These are phyloP conservation scores for Cydia amplana DNA, from an alignment of 1,140 invertebrate species.

Conservation along the genomic window DNA sequence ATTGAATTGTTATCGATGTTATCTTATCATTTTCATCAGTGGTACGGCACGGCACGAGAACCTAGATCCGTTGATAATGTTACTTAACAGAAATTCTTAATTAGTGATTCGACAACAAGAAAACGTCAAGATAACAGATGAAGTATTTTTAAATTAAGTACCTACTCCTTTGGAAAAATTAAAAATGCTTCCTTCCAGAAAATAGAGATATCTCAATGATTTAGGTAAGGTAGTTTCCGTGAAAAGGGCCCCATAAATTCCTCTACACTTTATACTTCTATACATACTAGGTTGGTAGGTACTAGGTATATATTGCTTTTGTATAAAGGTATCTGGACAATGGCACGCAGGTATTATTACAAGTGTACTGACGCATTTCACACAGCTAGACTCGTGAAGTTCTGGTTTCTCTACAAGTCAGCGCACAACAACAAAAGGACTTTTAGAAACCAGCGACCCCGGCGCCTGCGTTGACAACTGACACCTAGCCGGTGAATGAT, in stretches of 20 bases:
- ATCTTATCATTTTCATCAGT: slow-evolving; percentile 1
- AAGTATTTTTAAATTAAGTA: too few species aligned
- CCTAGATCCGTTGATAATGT: background rate
- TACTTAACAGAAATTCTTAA: background rate
- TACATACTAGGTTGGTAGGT: too few species aligned
- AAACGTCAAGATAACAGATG: too few species aligned
- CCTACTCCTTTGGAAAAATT: too few species aligned
- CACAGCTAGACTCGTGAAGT: background rate
- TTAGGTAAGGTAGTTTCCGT: too few species aligned
- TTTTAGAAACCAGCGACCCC: slow-evolving; percentile 51
- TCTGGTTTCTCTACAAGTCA: slow-evolving; percentile 46
- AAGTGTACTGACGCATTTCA: slow-evolving; percentile 29
- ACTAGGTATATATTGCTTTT: too few species aligned
- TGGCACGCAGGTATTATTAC: background rate
- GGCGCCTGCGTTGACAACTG: slow-evolving; percentile 58
- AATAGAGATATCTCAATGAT: too few species aligned
- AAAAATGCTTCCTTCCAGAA: too few species aligned
- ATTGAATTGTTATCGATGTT: background rate
- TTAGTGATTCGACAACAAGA: slow-evolving; percentile 5
- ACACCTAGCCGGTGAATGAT: slow-evolving; percentile 64
- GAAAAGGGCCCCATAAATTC: too few species aligned
- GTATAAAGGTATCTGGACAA: slow-evolving; percentile 8
- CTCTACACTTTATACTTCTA: too few species aligned
- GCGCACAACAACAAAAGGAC: slow-evolving; percentile 60
- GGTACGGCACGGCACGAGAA: background rate